Evolutionary conservation across 2,113 vertebrate genomes (phyloP).

Genomic region (Microcebus murinus): DNA sequence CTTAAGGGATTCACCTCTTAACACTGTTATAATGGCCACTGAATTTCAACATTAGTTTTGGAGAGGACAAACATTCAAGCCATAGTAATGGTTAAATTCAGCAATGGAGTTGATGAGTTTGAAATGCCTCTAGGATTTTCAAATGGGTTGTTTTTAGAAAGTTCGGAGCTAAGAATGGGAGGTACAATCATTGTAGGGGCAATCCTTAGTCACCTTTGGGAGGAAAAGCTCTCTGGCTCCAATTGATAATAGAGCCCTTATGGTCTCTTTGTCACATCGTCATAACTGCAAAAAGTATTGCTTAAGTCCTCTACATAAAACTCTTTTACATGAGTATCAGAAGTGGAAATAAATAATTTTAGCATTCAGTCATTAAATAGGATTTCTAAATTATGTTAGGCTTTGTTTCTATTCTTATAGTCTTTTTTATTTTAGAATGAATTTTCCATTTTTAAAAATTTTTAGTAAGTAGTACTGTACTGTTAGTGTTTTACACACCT

Average conservation of each 20-base stretch:
- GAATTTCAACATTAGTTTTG: neutral
- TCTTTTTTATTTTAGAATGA: neutral
- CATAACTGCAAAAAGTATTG: neutral
- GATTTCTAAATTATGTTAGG: neutral
- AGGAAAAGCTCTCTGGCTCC: neutral
- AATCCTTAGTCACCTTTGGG: neutral
- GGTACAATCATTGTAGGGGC: rapidly evolving
- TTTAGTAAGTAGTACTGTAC: neutral
- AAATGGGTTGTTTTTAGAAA: neutral
- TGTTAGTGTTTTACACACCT: neutral
- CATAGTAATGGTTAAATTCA: neutral
- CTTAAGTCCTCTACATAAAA: neutral
- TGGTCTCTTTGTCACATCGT: neutral
- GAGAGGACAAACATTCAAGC: neutral
- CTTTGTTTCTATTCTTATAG: neutral
- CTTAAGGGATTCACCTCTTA: neutral
- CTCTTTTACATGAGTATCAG: neutral
- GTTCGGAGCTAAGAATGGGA: too few relatives aligned
- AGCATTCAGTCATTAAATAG: neutral
- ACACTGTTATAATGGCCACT: neutral
- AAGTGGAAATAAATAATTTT: constrained; percentile 1
- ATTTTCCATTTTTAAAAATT: neutral
- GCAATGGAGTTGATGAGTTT: neutral
- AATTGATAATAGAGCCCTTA: neutral
- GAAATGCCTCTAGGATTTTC: neutral